These are phyloP conservation scores for Phenganax subtilis DNA, from an alignment of 92 coral and sea anemone species.

Conservation along the genomic window DNA sequence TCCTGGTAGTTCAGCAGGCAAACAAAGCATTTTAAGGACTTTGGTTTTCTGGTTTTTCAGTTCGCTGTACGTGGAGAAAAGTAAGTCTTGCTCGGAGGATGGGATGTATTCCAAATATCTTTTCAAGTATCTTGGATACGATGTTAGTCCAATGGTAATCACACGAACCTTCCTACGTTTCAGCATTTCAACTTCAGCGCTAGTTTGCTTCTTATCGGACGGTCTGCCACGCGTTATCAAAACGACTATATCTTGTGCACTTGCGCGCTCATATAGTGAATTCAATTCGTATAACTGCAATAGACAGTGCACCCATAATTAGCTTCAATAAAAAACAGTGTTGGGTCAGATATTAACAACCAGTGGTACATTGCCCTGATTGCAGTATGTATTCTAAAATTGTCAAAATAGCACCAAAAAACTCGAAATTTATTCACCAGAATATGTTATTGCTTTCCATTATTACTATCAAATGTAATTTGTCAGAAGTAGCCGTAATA, in stretches of 20 bases:
- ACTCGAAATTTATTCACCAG: too few species aligned
- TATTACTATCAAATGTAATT: too few species aligned
- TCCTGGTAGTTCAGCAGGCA: constrained; percentile 1
- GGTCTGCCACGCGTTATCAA: constrained; percentile 28
- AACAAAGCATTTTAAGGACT: constrained; percentile 18
- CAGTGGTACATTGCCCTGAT: too few species aligned
- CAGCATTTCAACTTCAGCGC: constrained; percentile 12
- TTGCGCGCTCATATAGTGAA: background rate
- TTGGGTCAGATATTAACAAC: too few species aligned
- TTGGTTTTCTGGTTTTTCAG: background rate
- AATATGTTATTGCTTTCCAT: too few species aligned
- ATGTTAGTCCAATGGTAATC: constrained; percentile 12
- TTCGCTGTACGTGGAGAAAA: constrained; percentile 1
- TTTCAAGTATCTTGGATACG: background rate
- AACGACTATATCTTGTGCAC: constrained; percentile 29
- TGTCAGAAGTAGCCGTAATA: too few species aligned
- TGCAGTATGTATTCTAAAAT: too few species aligned
- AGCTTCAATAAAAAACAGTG: background rate
- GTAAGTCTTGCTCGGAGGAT: background rate
- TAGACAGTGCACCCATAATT: background rate
- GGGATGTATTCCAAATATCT: background rate
- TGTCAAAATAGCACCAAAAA: too few species aligned
- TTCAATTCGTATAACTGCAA: constrained; percentile 13
- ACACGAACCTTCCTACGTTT: background rate
- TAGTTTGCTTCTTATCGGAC: background rate